phyloP scores from a whole-genome alignment of 1,140 invertebrate species.

The Papilio machaon region DNA sequence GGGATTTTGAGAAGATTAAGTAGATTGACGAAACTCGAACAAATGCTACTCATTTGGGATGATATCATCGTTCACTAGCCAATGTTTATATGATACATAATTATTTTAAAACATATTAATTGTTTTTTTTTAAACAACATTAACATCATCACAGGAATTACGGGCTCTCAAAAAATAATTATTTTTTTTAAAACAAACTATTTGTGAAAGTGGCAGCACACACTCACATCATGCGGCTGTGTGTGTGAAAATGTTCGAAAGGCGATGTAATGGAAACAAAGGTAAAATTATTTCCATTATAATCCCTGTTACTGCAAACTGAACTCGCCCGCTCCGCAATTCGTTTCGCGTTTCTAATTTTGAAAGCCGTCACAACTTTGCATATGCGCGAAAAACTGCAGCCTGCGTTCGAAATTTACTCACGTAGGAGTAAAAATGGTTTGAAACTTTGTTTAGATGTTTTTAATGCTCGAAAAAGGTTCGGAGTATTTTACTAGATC shows the following conservation, averaged over 20 bases:
- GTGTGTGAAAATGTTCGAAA: conserved; percentile 24
- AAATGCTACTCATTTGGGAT: too few relatives aligned
- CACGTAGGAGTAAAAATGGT: conserved; percentile 35
- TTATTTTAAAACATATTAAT: too few relatives aligned
- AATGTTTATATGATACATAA: too few relatives aligned
- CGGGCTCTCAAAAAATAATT: background rate
- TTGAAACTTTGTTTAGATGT: conserved; percentile 16
- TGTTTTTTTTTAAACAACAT: too few relatives aligned
- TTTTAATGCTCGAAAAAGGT: background rate
- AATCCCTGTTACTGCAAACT: background rate
- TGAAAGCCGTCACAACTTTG: conserved; percentile 28
- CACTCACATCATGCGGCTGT: background rate
- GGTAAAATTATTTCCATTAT: conserved; percentile 32
- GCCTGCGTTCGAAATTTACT: conserved; percentile 3
- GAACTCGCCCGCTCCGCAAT: background rate
- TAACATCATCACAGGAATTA: too few relatives aligned
- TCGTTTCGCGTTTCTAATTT: conserved; percentile 34
- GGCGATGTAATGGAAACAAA: conserved; percentile 22
- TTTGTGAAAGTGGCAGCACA: background rate
- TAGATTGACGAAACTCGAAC: too few relatives aligned
- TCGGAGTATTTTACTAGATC: background rate
- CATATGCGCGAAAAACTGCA: conserved; percentile 20
- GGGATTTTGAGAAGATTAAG: too few relatives aligned
- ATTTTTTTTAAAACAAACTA: too few relatives aligned
- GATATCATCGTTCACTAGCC: too few relatives aligned